phyloP scores from a whole-genome alignment of 2,888 invertebrate species.

The Sialis lutaria region DNA sequence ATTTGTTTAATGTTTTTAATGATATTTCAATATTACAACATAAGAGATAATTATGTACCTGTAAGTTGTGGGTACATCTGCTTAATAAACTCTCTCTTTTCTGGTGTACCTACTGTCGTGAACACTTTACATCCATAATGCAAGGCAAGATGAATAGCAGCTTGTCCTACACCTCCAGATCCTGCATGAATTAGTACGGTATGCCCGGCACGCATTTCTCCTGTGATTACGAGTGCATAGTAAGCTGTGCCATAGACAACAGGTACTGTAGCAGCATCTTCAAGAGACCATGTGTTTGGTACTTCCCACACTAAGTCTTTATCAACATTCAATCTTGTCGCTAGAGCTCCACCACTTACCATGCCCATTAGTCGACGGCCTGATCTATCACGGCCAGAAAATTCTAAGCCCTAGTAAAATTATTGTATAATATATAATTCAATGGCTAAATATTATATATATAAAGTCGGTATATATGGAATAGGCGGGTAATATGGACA shows the following conservation, averaged over 20 bases:
- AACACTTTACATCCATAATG: conserved; percentile 36
- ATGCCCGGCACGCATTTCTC: conserved; percentile 19
- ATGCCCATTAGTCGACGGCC: conserved; percentile 26
- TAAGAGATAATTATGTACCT: conserved; percentile 4
- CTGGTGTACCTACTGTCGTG: conserved; percentile 40
- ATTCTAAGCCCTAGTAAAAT: conserved; percentile 33
- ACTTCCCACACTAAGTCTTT: conserved; percentile 27
- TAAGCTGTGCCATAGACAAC: conserved; percentile 37
- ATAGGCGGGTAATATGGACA: too few relatives aligned
- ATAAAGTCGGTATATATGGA: too few relatives aligned
- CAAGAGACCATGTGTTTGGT: conserved; percentile 33
- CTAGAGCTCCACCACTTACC: conserved; percentile 31
- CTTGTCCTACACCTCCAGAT: conserved; percentile 53
- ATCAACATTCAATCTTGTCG: conserved; percentile 32
- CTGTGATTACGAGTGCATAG: conserved; percentile 24
- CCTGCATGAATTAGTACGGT: conserved; percentile 32
- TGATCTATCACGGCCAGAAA: conserved; percentile 32
- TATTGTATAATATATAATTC: too few relatives aligned
- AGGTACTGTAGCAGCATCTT: conserved; percentile 41
- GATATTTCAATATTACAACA: not conserved
- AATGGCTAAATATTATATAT: too few relatives aligned
- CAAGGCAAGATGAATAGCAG: conserved; percentile 45
- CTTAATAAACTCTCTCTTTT: conserved; percentile 33
- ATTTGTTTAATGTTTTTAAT: not conserved
- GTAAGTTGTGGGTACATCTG: conserved; percentile 27